A percentile compares a stretch with the other conserved stretches of the same genome.
Conservation (phyloP, 1,140 invertebrate species). For the Gryllus bimaculatus region DNA sequence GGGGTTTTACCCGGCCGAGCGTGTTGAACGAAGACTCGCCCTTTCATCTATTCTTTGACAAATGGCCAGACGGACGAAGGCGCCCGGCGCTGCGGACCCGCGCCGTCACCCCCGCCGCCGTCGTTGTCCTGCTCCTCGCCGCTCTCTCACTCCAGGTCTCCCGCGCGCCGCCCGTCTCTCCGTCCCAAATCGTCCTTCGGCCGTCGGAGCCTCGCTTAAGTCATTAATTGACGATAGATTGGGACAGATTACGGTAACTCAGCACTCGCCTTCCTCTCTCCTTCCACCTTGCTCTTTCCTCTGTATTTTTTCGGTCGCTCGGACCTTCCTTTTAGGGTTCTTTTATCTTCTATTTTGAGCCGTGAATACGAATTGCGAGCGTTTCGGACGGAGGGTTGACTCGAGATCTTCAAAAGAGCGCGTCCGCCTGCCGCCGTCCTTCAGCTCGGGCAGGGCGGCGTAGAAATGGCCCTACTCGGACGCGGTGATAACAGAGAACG, state of each 20-base stretch:
- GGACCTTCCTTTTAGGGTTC: not conserved
- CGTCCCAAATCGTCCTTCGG: not conserved
- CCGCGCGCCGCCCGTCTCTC: not conserved
- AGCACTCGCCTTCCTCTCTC: not conserved
- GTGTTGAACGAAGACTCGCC: not conserved
- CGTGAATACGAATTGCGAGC: not conserved
- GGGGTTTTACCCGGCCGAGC: not conserved
- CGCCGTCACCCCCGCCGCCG: no score
- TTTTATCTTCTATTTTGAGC: not conserved
- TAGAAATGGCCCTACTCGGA: no score
- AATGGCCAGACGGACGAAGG: not conserved
- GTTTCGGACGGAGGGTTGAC: no score
- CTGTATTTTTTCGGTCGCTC: not conserved
- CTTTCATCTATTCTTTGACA: not conserved
- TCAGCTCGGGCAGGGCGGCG: no score
- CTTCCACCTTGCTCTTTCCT: not conserved
- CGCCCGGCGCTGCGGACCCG: no score
- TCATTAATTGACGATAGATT: not conserved
- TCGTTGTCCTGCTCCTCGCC: not conserved
- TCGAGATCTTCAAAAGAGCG: no score
- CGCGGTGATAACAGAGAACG: no score
- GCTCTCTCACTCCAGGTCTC: not conserved
- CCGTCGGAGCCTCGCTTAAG: not conserved
- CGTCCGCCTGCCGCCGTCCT: no score
- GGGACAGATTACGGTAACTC: not conserved